Conservation (phyloP, 2,797 vertebrate genomes). For the Melanotaenia trifasciata region DNA sequence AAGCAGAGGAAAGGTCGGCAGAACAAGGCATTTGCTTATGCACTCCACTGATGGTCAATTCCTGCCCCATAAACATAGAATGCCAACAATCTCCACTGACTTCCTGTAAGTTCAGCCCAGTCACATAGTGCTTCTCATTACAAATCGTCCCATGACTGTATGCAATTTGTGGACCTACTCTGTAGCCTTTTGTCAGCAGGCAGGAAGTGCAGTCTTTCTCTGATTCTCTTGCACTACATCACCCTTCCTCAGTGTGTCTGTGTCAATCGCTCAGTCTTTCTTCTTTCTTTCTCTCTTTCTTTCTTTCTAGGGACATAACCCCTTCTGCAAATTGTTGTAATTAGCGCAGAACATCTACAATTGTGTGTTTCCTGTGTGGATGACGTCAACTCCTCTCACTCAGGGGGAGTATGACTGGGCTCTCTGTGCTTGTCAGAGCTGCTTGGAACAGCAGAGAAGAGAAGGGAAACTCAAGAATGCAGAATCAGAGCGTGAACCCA, state of each 20-base stretch:
- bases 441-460: conserved; percentile 27
- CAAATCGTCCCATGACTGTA: conserved; percentile 75
- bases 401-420: conserved; percentile 38
- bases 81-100: conserved; percentile 37
- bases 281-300: background rate
- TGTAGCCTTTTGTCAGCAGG: conserved; percentile 66
- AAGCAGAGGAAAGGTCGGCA: conserved; percentile 42
- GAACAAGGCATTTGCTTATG: conserved; percentile 47
- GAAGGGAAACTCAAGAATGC: conserved; percentile 60
- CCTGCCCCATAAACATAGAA: conserved; percentile 40
- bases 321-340: conserved; percentile 61
- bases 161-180: conserved; percentile 70
- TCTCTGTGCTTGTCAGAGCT: conserved; percentile 49
- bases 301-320: conserved; percentile 48
- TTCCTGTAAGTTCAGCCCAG: conserved; percentile 53
- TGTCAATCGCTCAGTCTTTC: conserved; percentile 20
- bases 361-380: conserved; percentile 46
- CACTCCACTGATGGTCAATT: conserved; percentile 44
- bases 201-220: conserved; percentile 36
- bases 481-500: conserved; percentile 62
- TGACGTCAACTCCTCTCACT: conserved; percentile 42
- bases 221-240: conserved; percentile 37
- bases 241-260: conserved; percentile 30
- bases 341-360: conserved; percentile 49
- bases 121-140: conserved; percentile 74